Base-by-base conservation (phyloP, 2,113 vertebrate species). In the Callaeas wilsoni region DNA sequence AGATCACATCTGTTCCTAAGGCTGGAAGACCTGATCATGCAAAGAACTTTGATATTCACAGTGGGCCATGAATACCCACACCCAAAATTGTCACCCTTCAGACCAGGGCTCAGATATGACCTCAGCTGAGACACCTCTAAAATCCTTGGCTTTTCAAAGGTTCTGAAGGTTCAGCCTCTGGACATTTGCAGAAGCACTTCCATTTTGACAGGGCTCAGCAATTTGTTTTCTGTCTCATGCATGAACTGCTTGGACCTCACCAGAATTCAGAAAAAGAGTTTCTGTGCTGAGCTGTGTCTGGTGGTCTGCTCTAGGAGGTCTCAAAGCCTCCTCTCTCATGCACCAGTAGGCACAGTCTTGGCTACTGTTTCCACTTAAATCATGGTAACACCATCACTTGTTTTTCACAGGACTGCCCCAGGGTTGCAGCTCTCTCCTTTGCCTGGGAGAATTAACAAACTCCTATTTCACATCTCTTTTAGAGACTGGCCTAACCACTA, bases 1-100 rank as follows among this genome's bases (percentile, higher is more conserved):
- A 70, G 41, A 47, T 52, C 16, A 42, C 50, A 47, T 50, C 78
- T 60, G 12, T 56, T 81, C 37, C 33, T 69, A 77, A 74, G 44
- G 64, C 35, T 74, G 55, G 37, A 90, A 42, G 59, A 74, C 33
- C 27, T 42, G 44, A 50, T 60, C 8, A 7, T 5, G 12, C 47
- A 60, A 81, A 87, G 27, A 16, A 57, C 59, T 77, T 83, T 30
- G 44, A n/a, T 77, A 60, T 41, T 32, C 25, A 17, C 11, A 52
- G 16, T 9, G 9, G 18, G 21, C 37, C 2, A 2, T 21, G 47
- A 88, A 29, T 15, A 49, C 13, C 5, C 0, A 0, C 26, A 55
- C 26, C 17, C 35, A 67, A 71, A 85, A 75, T 37, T 46, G 62
- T 39, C 63, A 23, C 86, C 12, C 10, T 63, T 85, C 39, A 82